Conservation (phyloP, 2,113 vertebrate genomes). For the Plotosus lineatus region DNA sequence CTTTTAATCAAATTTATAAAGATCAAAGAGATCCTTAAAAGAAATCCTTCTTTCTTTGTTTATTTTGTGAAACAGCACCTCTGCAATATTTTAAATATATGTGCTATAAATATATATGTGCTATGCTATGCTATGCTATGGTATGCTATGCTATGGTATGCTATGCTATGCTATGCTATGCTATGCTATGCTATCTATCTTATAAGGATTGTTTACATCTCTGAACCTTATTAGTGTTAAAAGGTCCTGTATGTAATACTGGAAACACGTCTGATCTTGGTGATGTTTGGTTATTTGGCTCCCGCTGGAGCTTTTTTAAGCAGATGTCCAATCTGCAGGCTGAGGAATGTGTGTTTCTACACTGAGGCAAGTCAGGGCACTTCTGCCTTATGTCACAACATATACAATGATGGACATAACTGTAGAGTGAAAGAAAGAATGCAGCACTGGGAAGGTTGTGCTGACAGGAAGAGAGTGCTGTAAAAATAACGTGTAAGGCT, state of each 20-base stretch:
- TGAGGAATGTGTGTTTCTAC: conserved; percentile 65
- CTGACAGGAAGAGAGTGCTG: background rate
- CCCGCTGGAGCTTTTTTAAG: background rate
- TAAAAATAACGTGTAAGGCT: background rate
- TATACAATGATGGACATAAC: no score
- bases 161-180: no score
- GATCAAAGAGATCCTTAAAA: no score
- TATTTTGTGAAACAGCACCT: background rate
- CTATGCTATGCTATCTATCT: no score
- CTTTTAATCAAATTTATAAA: background rate
- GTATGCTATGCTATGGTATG: no score
- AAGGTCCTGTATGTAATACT: no score
- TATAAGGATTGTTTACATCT: no score
- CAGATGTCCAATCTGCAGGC: conserved; percentile 54
- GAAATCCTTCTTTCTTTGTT: no score
- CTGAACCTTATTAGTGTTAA: no score
- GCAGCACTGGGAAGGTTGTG: background rate
- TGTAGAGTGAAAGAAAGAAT: background rate
- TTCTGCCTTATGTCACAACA: background rate
- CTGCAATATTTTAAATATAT: background rate
- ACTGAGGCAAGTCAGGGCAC: conserved; percentile 62
- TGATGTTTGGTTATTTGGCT: background rate
- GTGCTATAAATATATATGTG: no score
- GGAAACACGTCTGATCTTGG: no score
- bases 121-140: no score